A percentile compares a stretch with the other conserved stretches of the same genome.
phyloP scores from a whole-genome alignment of 2,113 vertebrate genomes.

The Alethe diademata region DNA sequence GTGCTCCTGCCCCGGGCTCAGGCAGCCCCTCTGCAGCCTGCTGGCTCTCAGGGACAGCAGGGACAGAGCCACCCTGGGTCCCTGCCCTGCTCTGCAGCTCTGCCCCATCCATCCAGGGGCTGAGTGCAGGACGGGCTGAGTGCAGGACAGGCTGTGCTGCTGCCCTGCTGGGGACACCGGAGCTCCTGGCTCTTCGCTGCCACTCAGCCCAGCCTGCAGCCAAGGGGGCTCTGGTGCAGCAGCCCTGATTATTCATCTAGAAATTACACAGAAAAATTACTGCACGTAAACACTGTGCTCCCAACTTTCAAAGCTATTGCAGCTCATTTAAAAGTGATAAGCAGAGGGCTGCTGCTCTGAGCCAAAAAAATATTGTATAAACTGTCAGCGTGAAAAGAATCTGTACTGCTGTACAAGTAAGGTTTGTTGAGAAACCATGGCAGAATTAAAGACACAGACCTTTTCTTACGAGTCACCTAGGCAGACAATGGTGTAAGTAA shows the following conservation, averaged over 20 bases:
- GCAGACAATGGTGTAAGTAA: neutral
- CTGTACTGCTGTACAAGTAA: accelerated
- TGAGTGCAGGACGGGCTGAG: neutral
- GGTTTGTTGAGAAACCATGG: neutral
- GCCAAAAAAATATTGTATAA: neutral
- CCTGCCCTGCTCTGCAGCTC: neutral
- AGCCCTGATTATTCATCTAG: neutral
- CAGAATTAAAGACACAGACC: neutral
- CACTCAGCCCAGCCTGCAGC: neutral
- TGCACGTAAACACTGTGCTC: neutral
- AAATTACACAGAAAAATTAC: neutral
- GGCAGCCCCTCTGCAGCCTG: neutral
- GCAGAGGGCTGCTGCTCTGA: neutral
- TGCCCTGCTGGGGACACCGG: neutral
- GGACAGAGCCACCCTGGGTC: neutral
- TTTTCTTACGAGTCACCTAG: neutral
- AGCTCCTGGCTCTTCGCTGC: neutral
- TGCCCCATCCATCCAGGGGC: neutral
- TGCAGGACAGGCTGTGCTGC: neutral
- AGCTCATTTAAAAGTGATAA: neutral
- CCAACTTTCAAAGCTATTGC: neutral
- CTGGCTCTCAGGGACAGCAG: neutral
- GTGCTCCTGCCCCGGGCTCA: neutral
- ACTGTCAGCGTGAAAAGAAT: neutral
- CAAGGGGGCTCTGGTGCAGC: neutral